Evolutionary conservation across 2,113 vertebrate species (phyloP), one percentile per base, ranked within the genome.

Genomic region (Xiphorhynchus elegans): DNA sequence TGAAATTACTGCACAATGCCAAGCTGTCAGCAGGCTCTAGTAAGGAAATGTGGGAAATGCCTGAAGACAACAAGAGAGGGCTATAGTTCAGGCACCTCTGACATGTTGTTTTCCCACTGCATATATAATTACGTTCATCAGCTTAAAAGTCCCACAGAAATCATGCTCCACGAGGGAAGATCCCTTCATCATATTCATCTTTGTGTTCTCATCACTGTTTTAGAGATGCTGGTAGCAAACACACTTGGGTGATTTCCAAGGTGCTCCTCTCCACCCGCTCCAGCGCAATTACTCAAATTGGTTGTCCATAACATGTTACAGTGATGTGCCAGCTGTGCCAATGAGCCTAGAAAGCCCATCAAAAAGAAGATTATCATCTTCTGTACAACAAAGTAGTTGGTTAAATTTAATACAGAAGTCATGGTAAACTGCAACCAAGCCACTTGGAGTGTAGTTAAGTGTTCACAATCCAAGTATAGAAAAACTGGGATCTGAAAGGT

Each of bases 161-260:
- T 50, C 23, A 6, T 0, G 0, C 19, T 44, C 39, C 26, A 25
- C 7, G 4, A 49, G 15, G 67, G 50, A 63, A 1, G 11, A 62
- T 20, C 19, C 20, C n/a, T 50, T 50, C 49, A 50, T 50, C 49
- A n/a, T 28, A 21, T 28, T 50, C 20, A 28, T 49, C 67, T 28
- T 47, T 50, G 47, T 72, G 39, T 33, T 24, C 62, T 37, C 49
- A 15, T 4, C 4, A 3, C 62, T 66, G 28, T 44, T 82, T 47
- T 9, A 55, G 58, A 59, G 49, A 8, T 1, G 8, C 58, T 5
- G 13, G 56, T 3, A 47, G 60, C 81, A 76, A 68, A 67, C 33
- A n/a, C 37, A 9, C 23, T n/a, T 37, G 37, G 37, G 37, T 56
- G 19, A 40, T 60, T 18, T 40, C 46, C 28, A 53, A 87, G 37